phyloP scores from a whole-genome alignment of 2,113 vertebrate genomes.

The Cettia cetti region DNA sequence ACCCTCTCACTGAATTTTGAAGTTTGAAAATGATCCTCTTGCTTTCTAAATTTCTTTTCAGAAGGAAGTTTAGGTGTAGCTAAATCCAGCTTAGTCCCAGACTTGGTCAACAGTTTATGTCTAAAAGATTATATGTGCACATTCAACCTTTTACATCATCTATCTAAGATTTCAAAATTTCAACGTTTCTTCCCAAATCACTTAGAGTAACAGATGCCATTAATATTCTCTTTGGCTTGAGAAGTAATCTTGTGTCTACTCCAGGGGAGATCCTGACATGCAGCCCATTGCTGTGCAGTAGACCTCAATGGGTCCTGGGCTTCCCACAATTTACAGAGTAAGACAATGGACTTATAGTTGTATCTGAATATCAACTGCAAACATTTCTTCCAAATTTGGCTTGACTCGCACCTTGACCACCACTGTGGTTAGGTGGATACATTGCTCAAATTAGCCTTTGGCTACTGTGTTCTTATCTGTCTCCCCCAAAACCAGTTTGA shows the following conservation, averaged over 20 bases:
- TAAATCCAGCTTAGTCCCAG: not conserved
- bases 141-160: not conserved
- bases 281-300: not conserved
- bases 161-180: not conserved
- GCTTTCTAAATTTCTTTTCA: not conserved
- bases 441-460: not conserved
- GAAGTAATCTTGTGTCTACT: not conserved
- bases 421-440: not conserved
- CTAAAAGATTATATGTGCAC: not conserved
- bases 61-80: not conserved
- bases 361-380: not conserved
- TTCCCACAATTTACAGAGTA: not conserved
- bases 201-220: not conserved
- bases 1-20: fast-evolving
- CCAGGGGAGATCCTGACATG: not conserved
- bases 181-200: not conserved
- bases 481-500: not conserved
- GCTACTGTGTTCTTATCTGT: not conserved
- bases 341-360: not conserved
- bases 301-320: not conserved
- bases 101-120: not conserved
- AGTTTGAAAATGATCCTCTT: not conserved
- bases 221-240: not conserved
- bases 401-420: not conserved
- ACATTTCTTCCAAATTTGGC: not conserved